Base-by-base conservation (phyloP, 2,888 invertebrate species). In the Laothoe populi region DNA sequence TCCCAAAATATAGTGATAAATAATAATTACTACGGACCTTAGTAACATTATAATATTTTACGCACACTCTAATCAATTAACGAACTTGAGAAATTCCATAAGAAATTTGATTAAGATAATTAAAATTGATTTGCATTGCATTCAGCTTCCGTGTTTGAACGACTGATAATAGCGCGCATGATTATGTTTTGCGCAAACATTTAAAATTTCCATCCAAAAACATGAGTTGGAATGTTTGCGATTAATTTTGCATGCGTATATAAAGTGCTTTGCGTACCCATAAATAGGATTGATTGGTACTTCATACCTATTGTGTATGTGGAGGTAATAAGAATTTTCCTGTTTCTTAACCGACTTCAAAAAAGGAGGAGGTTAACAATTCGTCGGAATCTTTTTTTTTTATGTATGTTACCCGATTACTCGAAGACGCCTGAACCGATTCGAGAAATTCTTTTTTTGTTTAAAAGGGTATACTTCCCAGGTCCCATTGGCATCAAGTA, bases 121-220 rank as follows among this genome's bases (percentile, higher is more conserved):
- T 53, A 53, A 53, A 53, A 53, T 53, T 53, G 53, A 53, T 53
- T 7, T 19, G 35, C 53, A 53, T 35, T 19, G 31, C 16, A 44
- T 8, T 1, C 53, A 35, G 38, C 23, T 46, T 45, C 46, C 60
- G 24, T 11, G 53, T 35, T 48, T n/a, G 8, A 53, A 19, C 16
- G 16, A 19, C 31, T 35, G 19, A 35, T 53, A 11, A 19, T 19
- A 35, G 16, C 10, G 19, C 48, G 26, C n/a, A 35, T 10, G 31
- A 19, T 4, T 19, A 31, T 7, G 16, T 1, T 49, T 26, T 35
- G 19, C 4, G 53, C 19, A 53, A 53, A 35, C 19, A 31, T 44
- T 16, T 35, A 53, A 49, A 35, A 31, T 35, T 53, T 53, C 53
- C 53, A 53, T 16, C 19, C 31, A 21, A 35, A 19, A 53, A 53